A percentile compares a stretch with the other conserved stretches of the same genome.
These are phyloP conservation scores for Dastarcus helophoroides DNA, from an alignment of 2,888 invertebrate species.

Conservation along the genomic window DNA sequence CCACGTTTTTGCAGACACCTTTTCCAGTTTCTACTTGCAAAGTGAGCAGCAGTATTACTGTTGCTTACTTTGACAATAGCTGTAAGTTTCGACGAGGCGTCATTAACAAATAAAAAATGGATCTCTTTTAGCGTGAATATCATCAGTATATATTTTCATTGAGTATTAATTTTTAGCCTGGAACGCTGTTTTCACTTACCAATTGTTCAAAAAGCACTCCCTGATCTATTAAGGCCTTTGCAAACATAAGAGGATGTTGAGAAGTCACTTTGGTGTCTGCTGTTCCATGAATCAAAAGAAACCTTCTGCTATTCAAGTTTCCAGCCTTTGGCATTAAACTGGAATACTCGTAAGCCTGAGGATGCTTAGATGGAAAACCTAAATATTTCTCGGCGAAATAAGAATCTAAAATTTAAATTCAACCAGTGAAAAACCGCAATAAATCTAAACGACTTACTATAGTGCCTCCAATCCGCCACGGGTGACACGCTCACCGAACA, in stretches of 20 bases:
- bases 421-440: neutral
- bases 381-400: constrained; percentile 85
- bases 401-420: constrained; percentile 50
- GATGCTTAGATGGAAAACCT: constrained; percentile 58
- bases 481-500: constrained; percentile 83
- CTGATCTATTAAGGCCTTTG: constrained; percentile 68
- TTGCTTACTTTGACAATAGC: no score
- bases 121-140: no score
- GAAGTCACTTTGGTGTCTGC: constrained; percentile 79
- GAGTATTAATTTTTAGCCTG: no score
- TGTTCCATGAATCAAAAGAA: constrained; percentile 68
- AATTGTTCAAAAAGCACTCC: constrained; percentile 75
- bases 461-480: constrained; percentile 71
- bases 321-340: constrained; percentile 71
- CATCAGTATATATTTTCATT: no score
- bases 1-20: no score
- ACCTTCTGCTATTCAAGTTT: constrained; percentile 56
- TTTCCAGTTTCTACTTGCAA: no score
- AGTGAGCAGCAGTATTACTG: no score
- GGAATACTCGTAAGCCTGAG: constrained; percentile 59
- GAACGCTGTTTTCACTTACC: constrained; percentile 42
- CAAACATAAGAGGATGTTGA: constrained; percentile 75
- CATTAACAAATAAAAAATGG: no score
- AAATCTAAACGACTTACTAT: constrained; percentile 45
- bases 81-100: no score